These are phyloP conservation scores for Drosophila quadrilineata DNA, from an alignment of 1,140 invertebrate genomes.

Conservation along the genomic window DNA sequence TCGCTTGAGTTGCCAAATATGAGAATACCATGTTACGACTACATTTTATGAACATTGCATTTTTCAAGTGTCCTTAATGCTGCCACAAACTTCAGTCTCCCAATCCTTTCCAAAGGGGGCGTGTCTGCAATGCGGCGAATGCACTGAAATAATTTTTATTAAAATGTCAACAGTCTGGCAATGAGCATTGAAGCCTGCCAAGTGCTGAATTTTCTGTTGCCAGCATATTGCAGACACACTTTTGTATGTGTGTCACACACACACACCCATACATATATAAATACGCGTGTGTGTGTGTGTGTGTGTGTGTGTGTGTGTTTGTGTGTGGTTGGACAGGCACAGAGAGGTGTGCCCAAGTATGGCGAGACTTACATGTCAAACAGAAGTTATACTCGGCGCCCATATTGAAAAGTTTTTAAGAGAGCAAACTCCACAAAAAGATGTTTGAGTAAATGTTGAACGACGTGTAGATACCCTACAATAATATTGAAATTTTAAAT, in stretches of 20 bases:
- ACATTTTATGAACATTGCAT: conserved; percentile 3
- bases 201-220: conserved; percentile 39
- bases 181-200: conserved; percentile 46
- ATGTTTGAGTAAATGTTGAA: neutral
- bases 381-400: conserved; percentile 6
- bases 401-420: conserved; percentile 4
- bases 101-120: neutral
- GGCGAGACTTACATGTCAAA: conserved; percentile 21
- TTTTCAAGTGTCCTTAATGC: conserved; percentile 13
- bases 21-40: too few relatives aligned
- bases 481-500: too few relatives aligned
- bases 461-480: neutral
- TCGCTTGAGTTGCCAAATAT: conserved; percentile 1
- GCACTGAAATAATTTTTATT: conserved; percentile 50
- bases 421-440: too few relatives aligned
- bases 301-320: neutral
- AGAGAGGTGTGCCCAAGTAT: neutral
- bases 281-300: neutral
- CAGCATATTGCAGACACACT: conserved; percentile 20
- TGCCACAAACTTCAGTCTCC: neutral
- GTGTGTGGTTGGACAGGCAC: conserved; percentile 7
- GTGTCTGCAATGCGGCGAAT: conserved; percentile 42
- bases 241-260: neutral
- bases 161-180: conserved; percentile 50
- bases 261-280: too few relatives aligned